phyloP scores from a whole-genome alignment of 1,140 invertebrate genomes.

The Muscidifurax raptorellus region DNA sequence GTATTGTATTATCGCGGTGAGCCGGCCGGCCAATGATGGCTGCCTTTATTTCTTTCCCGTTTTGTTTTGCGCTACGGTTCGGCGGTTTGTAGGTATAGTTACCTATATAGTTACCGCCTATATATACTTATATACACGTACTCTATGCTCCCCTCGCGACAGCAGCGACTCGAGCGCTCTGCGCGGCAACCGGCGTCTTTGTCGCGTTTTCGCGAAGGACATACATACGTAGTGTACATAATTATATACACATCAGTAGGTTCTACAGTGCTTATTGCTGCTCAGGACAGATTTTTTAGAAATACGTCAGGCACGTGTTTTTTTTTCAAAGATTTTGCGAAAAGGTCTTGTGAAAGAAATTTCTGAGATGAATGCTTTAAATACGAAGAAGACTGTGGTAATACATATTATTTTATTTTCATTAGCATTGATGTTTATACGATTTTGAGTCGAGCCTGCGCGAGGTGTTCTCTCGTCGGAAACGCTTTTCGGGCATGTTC shows the following conservation, averaged over 20 bases:
- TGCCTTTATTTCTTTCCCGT: constrained; percentile 38
- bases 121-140: too few species aligned
- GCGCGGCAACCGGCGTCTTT: too few species aligned
- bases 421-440: neutral
- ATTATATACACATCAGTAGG: too few species aligned
- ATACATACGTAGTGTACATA: too few species aligned
- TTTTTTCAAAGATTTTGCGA: neutral
- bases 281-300: neutral
- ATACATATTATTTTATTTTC: neutral
- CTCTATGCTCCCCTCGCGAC: neutral
- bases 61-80: constrained; percentile 5
- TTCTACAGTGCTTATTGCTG: neutral
- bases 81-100: neutral
- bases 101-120: too few species aligned
- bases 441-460: neutral
- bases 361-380: neutral
- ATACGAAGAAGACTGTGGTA: neutral
- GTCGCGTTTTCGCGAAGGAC: too few species aligned
- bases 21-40: constrained; percentile 57
- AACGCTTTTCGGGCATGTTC: too few species aligned
- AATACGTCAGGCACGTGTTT: neutral
- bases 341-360: neutral
- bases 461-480: too few species aligned
- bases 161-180: neutral
- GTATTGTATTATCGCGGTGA: constrained; percentile 8